These are phyloP conservation scores for Perca flavescens DNA, from an alignment of 2,113 vertebrate genomes.

Conservation along the genomic window DNA sequence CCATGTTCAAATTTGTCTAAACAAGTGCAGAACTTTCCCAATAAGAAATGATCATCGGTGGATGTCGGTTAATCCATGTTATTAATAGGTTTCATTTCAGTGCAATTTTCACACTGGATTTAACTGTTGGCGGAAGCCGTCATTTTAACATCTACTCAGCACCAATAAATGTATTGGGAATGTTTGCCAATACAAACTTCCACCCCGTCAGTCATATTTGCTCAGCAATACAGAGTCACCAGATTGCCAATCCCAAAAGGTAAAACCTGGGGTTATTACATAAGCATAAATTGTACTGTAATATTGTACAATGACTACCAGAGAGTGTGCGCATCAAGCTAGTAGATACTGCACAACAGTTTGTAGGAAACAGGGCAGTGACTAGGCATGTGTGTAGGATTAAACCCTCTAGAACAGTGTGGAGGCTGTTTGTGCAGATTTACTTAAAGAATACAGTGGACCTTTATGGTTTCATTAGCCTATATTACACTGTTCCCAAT, in stretches of 20 bases:
- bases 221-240: background rate
- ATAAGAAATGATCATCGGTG: background rate
- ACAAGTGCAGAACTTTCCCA: background rate
- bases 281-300: background rate
- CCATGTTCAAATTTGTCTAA: background rate
- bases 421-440: background rate
- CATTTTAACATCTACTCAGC: background rate
- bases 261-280: background rate
- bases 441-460: background rate
- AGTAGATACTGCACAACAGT: background rate
- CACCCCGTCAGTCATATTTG: background rate
- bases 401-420: background rate
- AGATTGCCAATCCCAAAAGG: background rate
- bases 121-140: background rate
- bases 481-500: background rate
- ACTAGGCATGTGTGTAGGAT: background rate
- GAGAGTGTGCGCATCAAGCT: background rate
- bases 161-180: background rate
- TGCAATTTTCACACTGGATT: background rate
- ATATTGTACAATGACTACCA: background rate
- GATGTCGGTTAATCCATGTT: background rate
- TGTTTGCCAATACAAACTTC: slow-evolving; percentile 1
- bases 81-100: background rate
- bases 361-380: background rate
- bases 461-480: background rate